A percentile compares a stretch with the other conserved stretches of the same genome.
phyloP scores from a whole-genome alignment of 2,797 vertebrate genomes.

The Cyclura pinguis region DNA sequence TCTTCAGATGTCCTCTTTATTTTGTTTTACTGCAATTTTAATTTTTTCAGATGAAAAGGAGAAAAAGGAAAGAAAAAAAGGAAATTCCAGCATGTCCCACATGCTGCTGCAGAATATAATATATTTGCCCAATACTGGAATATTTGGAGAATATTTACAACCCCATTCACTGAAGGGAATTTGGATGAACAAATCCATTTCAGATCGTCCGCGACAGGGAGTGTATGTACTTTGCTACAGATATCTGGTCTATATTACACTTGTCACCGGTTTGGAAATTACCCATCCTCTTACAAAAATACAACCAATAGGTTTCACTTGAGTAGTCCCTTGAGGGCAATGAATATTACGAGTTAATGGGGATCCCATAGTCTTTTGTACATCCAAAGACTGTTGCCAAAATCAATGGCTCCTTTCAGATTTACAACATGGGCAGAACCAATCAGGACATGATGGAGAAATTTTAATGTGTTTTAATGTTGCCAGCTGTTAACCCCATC shows the following conservation, averaged over 20 bases:
- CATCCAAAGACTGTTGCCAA: neutral
- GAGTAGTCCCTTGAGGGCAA: neutral
- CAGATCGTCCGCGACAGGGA: neutral
- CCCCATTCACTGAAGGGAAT: neutral
- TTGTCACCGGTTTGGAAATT: neutral
- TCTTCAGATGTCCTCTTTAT: too few species aligned
- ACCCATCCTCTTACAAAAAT: neutral
- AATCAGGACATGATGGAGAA: rapidly evolving
- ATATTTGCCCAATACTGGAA: neutral
- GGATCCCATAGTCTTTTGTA: neutral
- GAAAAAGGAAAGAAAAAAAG: neutral
- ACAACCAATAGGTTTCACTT: neutral
- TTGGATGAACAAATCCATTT: neutral
- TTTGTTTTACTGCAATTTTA: neutral
- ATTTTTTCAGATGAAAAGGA: neutral
- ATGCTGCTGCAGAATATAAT: neutral
- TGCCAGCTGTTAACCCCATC: neutral
- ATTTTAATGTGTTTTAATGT: neutral
- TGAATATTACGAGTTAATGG: neutral
- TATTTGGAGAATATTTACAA: neutral
- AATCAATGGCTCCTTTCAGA: neutral
- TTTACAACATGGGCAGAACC: slow-evolving; percentile 6
- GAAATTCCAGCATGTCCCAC: neutral
- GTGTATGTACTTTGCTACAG: neutral
- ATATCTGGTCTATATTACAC: neutral